Conservation (phyloP, 1,140 invertebrate genomes). For the Pantala flavescens region DNA sequence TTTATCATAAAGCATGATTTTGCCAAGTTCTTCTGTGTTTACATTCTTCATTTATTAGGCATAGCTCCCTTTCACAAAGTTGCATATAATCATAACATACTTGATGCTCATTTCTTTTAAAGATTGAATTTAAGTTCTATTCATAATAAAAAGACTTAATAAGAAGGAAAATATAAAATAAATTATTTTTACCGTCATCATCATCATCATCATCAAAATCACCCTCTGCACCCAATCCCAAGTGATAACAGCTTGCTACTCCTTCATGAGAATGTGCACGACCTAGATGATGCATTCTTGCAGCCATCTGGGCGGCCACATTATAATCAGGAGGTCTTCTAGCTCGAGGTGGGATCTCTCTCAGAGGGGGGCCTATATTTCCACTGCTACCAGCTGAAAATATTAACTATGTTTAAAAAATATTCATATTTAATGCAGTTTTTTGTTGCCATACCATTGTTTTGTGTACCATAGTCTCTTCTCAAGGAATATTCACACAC, state of each 20-base stretch:
- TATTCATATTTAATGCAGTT: too few species aligned
- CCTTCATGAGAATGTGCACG: constrained; percentile 78
- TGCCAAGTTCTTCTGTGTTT: too few species aligned
- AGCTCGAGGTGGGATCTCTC: constrained; percentile 23
- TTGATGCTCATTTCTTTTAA: neutral
- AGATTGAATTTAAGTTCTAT: too few species aligned
- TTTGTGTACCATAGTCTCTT: too few species aligned
- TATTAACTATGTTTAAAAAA: neutral
- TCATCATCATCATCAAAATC: constrained; percentile 54
- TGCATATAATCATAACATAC: too few species aligned
- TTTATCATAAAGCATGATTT: too few species aligned
- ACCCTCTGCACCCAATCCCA: constrained; percentile 26
- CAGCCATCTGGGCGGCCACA: constrained; percentile 63
- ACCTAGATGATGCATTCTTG: constrained; percentile 60
- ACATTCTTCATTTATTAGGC: too few species aligned
- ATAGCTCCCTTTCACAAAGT: neutral
- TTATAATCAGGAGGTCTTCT: constrained; percentile 55
- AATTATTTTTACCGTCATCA: neutral
- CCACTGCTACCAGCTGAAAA: neutral
- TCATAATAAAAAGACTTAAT: too few species aligned
- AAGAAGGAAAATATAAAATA: too few species aligned
- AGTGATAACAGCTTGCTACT: constrained; percentile 60
- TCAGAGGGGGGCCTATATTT: neutral
- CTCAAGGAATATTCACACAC: too few species aligned
- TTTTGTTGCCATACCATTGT: too few species aligned